These are phyloP conservation scores for Parnassius glacialis DNA, from an alignment of 2,888 invertebrate species.

Conservation along the genomic window DNA sequence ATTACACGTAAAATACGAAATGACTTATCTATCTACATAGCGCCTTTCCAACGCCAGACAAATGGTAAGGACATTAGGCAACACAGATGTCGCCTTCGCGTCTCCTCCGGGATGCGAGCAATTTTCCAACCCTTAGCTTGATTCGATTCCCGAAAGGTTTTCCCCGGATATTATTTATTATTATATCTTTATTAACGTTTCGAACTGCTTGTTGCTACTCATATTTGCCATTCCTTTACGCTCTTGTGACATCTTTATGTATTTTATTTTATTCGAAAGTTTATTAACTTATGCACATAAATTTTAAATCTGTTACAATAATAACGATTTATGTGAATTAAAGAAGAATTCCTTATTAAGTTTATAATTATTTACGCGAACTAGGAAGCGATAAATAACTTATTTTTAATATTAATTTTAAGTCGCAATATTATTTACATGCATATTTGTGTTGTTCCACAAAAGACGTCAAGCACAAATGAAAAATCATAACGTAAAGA, in stretches of 20 bases:
- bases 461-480: no score
- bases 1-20: constrained; percentile 34
- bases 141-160: constrained; percentile 77
- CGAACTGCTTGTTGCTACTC: constrained; percentile 64
- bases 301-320: no score
- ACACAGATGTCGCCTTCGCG: constrained; percentile 68
- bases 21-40: constrained; percentile 43
- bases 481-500: no score
- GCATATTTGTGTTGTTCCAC: no score
- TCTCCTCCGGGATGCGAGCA: constrained; percentile 72
- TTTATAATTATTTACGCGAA: no score
- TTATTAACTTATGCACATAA: constrained; percentile 63
- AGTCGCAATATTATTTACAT: no score
- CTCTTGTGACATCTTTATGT: constrained; percentile 56
- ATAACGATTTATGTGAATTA: no score
- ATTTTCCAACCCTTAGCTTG: constrained; percentile 78
- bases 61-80: constrained; percentile 74
- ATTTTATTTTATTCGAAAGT: constrained; percentile 51
- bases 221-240: constrained; percentile 56
- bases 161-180: constrained; percentile 72
- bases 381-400: no score
- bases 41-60: constrained; percentile 66
- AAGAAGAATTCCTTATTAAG: no score
- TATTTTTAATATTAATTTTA: no score
- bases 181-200: constrained; percentile 78